phyloP scores from a whole-genome alignment of 2,113 vertebrate species.

The Macrotus californicus region DNA sequence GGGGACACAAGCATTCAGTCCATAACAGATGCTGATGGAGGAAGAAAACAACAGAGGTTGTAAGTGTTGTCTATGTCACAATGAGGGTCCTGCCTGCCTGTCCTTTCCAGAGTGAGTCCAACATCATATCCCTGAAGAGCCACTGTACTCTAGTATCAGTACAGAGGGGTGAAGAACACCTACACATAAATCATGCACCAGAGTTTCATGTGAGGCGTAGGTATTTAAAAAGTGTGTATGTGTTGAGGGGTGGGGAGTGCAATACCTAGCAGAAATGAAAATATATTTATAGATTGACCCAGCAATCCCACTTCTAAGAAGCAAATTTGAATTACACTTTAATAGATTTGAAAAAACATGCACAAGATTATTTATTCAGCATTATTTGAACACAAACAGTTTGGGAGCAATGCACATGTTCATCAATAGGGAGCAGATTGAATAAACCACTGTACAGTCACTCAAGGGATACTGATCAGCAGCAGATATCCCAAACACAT shows the following conservation, averaged over 20 bases:
- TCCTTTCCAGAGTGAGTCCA: neutral
- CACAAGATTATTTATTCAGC: neutral
- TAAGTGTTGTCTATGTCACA: neutral
- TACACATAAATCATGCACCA: neutral
- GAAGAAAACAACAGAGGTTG: neutral
- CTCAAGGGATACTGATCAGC: neutral
- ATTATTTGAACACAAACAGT: slow-evolving; percentile 31
- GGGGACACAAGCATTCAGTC: neutral
- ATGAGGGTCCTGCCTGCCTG: neutral
- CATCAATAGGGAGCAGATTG: neutral
- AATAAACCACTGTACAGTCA: neutral
- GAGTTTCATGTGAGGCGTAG: neutral
- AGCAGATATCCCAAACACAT: neutral
- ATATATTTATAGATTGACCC: neutral
- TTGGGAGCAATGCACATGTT: neutral
- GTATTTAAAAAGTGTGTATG: neutral
- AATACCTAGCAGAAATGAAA: neutral
- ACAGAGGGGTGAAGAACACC: neutral
- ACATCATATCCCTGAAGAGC: neutral
- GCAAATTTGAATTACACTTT: neutral
- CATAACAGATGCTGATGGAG: neutral
- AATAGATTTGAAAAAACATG: neutral
- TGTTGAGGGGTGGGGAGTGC: neutral
- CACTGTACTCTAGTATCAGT: neutral
- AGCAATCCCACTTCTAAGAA: slow-evolving; percentile 7